These are phyloP conservation scores for Andrena marginata DNA, from an alignment of 2,888 invertebrate species.

Conservation along the genomic window DNA sequence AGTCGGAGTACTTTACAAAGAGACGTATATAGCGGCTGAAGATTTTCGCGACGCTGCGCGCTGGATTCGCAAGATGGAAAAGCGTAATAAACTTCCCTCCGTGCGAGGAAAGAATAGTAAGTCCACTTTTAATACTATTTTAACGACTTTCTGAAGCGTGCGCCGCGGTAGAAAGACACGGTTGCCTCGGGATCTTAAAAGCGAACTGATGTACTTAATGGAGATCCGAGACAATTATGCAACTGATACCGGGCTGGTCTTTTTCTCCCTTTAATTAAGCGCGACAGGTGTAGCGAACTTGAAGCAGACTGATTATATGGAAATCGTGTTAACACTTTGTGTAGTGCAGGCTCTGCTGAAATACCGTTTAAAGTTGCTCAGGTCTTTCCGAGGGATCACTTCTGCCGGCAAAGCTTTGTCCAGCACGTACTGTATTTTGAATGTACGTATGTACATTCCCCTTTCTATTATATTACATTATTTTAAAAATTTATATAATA, in stretches of 20 bases:
- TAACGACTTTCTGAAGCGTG: constrained; percentile 49
- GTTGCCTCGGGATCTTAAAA: constrained; percentile 21
- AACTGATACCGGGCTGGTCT: neutral
- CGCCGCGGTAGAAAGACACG: neutral
- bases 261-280: neutral
- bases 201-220: neutral
- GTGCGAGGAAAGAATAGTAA: constrained; percentile 28
- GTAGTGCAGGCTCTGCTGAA: too few relatives aligned
- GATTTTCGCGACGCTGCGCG: constrained; percentile 26
- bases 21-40: constrained; percentile 20
- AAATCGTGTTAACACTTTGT: neutral
- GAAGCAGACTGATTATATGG: neutral
- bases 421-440: too few relatives aligned
- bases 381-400: too few relatives aligned
- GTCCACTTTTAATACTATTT: constrained; percentile 46
- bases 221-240: constrained; percentile 20
- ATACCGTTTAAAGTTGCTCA: too few relatives aligned
- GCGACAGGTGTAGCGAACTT: neutral
- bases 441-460: too few relatives aligned
- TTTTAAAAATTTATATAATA: too few relatives aligned
- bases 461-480: too few relatives aligned
- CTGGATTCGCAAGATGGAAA: constrained; percentile 6
- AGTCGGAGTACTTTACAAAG: constrained; percentile 50
- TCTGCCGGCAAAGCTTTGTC: too few relatives aligned
- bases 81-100: constrained; percentile 36